Evolutionary conservation across 2,113 vertebrate genomes (phyloP).

Genomic region (Lucifuga dentata): DNA sequence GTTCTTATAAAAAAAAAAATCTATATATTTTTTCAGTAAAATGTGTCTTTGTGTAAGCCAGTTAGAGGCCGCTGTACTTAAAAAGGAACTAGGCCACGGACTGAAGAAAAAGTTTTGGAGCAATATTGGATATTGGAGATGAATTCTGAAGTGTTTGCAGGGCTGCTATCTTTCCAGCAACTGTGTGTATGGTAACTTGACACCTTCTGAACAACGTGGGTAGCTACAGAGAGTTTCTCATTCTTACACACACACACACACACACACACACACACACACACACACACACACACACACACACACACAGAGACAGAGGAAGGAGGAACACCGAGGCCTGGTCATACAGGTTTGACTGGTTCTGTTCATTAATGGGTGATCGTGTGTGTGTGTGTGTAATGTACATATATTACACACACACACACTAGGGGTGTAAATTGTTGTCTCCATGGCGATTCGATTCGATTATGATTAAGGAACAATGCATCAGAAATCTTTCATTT

Average conservation of each 20-base stretch:
- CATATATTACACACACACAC: no score
- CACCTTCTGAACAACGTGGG: constrained; percentile 22
- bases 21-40: no score
- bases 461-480: no score
- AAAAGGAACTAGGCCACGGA: no score
- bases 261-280: constrained; percentile 1
- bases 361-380: constrained; percentile 10
- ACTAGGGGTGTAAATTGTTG: no score
- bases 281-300: neutral
- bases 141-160: neutral
- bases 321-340: constrained; percentile 44
- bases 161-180: neutral
- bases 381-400: no score
- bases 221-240: constrained; percentile 55
- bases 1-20: no score
- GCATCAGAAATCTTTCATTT: no score
- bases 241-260: constrained; percentile 19
- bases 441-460: no score
- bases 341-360: constrained; percentile 65
- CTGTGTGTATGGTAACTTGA: constrained; percentile 48
- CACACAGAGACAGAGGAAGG: neutral
- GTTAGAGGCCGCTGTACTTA: no score
- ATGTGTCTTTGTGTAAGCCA: no score
- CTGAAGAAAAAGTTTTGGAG: no score
- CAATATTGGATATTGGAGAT: neutral